A percentile compares a stretch with the other conserved stretches of the same genome.
phyloP scores from a whole-genome alignment of 1,140 invertebrate genomes.

The Drosophila ficusphila region DNA sequence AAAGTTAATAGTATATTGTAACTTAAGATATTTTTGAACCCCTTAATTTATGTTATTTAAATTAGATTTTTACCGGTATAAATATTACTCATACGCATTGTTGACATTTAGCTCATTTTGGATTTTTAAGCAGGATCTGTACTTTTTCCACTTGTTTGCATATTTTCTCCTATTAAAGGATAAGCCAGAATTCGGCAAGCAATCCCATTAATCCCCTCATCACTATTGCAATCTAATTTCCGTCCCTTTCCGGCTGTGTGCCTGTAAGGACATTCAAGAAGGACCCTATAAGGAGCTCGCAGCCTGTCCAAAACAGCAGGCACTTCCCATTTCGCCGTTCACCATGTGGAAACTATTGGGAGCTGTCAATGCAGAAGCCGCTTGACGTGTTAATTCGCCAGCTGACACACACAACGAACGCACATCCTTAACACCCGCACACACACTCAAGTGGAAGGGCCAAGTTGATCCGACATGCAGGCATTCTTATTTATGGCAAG shows the following conservation, averaged over 20 bases:
- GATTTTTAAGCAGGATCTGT: too few species aligned
- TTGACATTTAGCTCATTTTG: not conserved
- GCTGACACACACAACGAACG: constrained; percentile 28
- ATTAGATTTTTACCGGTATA: not conserved
- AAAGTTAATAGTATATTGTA: too few species aligned
- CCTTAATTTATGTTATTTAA: too few species aligned
- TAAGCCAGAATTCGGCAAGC: not conserved
- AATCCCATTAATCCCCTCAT: too few species aligned
- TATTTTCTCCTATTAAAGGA: not conserved
- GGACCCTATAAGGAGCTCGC: constrained; percentile 7
- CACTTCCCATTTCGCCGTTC: constrained; percentile 22
- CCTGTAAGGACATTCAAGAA: not conserved
- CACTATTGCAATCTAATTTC: not conserved
- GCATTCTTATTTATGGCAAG: constrained; percentile 50
- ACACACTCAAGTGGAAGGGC: not conserved
- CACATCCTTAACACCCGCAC: constrained; percentile 3
- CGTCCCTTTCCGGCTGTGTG: too few species aligned
- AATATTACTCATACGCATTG: not conserved
- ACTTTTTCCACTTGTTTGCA: too few species aligned
- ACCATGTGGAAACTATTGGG: constrained; percentile 51
- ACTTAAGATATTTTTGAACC: too few species aligned
- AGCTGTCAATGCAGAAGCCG: constrained; percentile 46
- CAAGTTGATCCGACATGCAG: constrained; percentile 25
- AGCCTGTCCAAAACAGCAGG: constrained; percentile 45
- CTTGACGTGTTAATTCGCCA: constrained; percentile 64